Base-by-base conservation (phyloP, 2,113 vertebrate species). In the Taxidea taxus region DNA sequence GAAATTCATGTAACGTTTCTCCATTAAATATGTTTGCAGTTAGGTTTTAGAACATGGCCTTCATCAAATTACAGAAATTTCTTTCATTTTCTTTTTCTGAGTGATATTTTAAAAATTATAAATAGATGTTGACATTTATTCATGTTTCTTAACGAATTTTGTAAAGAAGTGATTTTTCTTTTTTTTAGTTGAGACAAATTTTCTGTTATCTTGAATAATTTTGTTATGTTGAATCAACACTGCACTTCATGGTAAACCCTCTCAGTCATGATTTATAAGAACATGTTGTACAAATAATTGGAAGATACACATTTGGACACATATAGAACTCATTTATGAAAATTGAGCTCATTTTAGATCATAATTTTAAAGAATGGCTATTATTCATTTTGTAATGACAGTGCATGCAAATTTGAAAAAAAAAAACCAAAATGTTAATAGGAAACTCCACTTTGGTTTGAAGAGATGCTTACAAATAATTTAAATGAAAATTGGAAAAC, bases 21-120 rank as follows among this genome's bases (percentile, higher is more conserved):
- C 68, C 25, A 39, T 68, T 86, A 92, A 91, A 70, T 83, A 64
- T 47, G 14, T 84, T 58, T 60, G 10, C 21, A 70, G 29, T 83
- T 83, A 87, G 18, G 7, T 83, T 88, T 31, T 85, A 16, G 54
- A 64, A 64, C 34, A 37, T 23, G 14, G 27, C 6, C 16, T 95
- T 70, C 44, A 56, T 74, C 4, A 84, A 74, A 49, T 85, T 93
- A 16, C 11, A 88, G 42, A 56, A 81, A 29, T 47, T 77, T 51
- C 5, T 78, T 94, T 56, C 27, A 84, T 51, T 95, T 90, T 56
- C 68, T 25, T 93, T 97, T 96, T 94, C 56, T 91, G 56, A 82
- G 51, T 77, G 31, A 31, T 85, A 74, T n/a, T 84, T 94, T 34
- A 81, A 68, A 91, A 60, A 74, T 68, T 21, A 72, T 64, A 68